Base-by-base conservation (phyloP, 92 coral and sea anemone genomes). In the Umimayanthus chanpuru region DNA sequence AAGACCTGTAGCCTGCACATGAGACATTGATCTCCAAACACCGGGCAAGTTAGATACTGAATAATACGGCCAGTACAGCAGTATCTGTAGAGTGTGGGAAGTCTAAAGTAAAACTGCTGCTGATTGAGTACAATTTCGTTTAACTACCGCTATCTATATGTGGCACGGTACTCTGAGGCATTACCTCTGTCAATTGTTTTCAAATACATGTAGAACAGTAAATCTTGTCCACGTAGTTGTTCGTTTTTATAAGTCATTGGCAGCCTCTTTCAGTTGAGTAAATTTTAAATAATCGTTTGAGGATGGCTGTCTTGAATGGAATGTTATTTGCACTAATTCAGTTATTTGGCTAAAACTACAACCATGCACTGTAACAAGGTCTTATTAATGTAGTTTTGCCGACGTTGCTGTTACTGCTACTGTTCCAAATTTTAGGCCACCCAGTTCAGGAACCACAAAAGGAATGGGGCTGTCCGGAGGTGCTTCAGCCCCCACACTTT, bases 81-180 rank as follows among this genome's bases (percentile, higher is more conserved):
- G 47, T 43, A 43, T 43, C 47, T 73, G 44, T 30, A 30, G n/a
- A 32, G 77, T 12, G 43, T 73, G 77, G 79, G 53, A 39, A 74
- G 53, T 74, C 28, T 3, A 44, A 44, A 44, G 0, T 44, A 2
- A 74, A 74, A 39, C 79, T 81, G 58, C 55, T 81, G 30, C 72
- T 80, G 70, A 58, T 8, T 80, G 70, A 80, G 71, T 32, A 80
- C 50, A 25, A 79, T 79, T 79, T 79, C 44, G 82, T 79, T 78
- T 79, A 79, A 79, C 82, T 79, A 79, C 67, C 41, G 68, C 68
- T 79, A 79, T 79, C 41, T 72, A 72, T 74, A n/a, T n/a, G n/a
- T n/a, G n/a, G 72, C 72, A 56, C 72, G 70, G 72, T 80, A 80
- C 85, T 80, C 85, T 80, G 18, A 80, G 72, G 85, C 85, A 80